Conservation (phyloP, 1,140 invertebrate genomes). For the Cydia amplana region DNA sequence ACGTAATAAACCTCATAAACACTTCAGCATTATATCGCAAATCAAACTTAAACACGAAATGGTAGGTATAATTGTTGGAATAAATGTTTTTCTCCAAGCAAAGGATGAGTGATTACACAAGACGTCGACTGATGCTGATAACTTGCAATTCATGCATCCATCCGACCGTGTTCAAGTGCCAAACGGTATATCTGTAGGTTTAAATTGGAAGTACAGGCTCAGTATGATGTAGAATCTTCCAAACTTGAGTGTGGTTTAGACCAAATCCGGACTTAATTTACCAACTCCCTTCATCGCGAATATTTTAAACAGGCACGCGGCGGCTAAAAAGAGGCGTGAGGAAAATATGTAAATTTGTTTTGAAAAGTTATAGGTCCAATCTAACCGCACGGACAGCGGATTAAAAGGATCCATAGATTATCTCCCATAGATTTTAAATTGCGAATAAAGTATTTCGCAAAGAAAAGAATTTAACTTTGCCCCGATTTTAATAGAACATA, state of each 20-base stretch:
- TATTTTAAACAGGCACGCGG: slow-evolving; percentile 38
- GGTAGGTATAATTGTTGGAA: background rate
- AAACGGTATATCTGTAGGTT: too few species aligned
- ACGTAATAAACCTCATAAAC: too few species aligned
- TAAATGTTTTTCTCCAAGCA: background rate
- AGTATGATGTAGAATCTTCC: too few species aligned
- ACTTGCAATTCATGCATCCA: too few species aligned
- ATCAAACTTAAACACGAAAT: background rate
- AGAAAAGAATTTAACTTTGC: too few species aligned
- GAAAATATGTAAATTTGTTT: slow-evolving; percentile 59
- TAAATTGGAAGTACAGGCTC: too few species aligned
- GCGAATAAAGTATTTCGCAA: background rate
- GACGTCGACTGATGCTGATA: background rate
- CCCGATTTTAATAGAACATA: too few species aligned
- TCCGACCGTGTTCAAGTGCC: too few species aligned
- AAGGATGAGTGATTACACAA: background rate
- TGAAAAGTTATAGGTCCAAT: slow-evolving; percentile 50
- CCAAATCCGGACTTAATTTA: background rate
- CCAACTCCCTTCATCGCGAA: background rate
- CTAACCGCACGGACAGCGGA: slow-evolving; percentile 42
- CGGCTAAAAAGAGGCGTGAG: slow-evolving; percentile 29
- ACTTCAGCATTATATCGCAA: background rate
- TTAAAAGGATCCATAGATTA: slow-evolving; percentile 34
- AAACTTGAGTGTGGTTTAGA: background rate
- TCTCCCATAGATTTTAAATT: background rate